Base-by-base conservation (phyloP, 2,113 vertebrate species). In the Hyperopisus bebe region DNA sequence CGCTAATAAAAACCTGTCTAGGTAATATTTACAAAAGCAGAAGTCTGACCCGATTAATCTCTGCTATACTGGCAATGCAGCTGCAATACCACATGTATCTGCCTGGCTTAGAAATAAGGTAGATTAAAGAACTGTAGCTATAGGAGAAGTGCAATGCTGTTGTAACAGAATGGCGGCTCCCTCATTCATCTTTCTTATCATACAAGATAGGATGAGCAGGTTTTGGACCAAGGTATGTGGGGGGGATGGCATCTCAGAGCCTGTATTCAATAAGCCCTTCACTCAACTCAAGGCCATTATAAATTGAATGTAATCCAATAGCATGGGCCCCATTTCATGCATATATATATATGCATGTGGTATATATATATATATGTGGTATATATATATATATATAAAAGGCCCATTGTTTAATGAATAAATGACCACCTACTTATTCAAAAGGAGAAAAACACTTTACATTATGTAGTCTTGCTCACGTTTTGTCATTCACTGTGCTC, bases 251-350 rank as follows among this genome's bases (percentile, higher is more conserved):
- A 50, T 66, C 39, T 44, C 55, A 42, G 42, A 88, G 42, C 44
- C 9, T 47, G 24, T 27, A 50, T 51, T 89, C 10, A 89, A 82
- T 88, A 62, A 88, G n/a, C 58, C 51, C 87, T 88, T 70, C 21
- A 74, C 48, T 70, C 58, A 47, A 21, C 31, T 74, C 42, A 88
- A 74, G 19, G 87, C 42, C 87, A 74, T 47, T 21, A 74, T 88
- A 27, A 74, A 88, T 70, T 48, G 21, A 70, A 74, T 88, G 62
- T 42, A 88, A 48, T 47, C 53, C 87, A 42, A 74, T 48, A 31
- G 17, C 15, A 7, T 27, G 27, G 58, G 39, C 7, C 58, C 4
- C 24, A 47, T 88, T 74, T 74, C 24, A 47, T 48, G 62, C 13
- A 87, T 39, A 70, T 47, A 31, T 31, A 13, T 9, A 47, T 47